Conservation (phyloP, 1,140 invertebrate genomes). For the Arion vulgaris region DNA sequence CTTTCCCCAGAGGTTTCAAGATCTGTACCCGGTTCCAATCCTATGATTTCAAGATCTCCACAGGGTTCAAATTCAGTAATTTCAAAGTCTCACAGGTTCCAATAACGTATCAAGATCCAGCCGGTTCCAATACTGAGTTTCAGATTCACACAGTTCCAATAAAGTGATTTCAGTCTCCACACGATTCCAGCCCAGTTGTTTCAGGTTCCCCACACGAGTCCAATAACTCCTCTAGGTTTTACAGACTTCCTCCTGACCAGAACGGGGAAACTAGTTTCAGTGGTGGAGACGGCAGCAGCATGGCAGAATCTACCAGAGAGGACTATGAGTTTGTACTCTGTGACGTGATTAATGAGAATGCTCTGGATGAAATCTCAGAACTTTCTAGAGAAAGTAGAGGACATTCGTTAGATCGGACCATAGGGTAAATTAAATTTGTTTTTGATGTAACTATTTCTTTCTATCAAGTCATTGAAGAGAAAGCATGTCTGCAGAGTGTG, state of each 20-base stretch:
- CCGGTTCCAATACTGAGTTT: no score
- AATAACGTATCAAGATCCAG: no score
- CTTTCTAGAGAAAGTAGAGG: slow-evolving; percentile 70
- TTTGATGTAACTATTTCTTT: no score
- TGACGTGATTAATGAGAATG: slow-evolving; percentile 57
- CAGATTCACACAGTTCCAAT: no score
- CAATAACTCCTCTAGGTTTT: background rate
- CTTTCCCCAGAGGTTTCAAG: no score
- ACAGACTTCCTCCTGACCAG: background rate
- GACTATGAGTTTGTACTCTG: slow-evolving; percentile 44
- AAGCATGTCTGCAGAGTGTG: no score
- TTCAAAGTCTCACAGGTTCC: no score
- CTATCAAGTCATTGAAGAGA: no score
- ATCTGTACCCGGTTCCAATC: no score
- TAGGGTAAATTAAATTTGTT: slow-evolving; percentile 65
- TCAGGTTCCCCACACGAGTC: background rate
- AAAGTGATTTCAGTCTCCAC: background rate
- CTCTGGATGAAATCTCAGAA: slow-evolving; percentile 50
- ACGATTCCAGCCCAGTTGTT: no score
- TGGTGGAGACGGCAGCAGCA: slow-evolving; percentile 57
- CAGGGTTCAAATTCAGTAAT: no score
- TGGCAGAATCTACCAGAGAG: slow-evolving; percentile 60
- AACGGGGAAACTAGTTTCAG: background rate
- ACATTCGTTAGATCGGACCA: slow-evolving; percentile 71
- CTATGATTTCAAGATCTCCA: no score